Conservation (phyloP, 2,888 invertebrate genomes). For the Lithophane leautieri region DNA sequence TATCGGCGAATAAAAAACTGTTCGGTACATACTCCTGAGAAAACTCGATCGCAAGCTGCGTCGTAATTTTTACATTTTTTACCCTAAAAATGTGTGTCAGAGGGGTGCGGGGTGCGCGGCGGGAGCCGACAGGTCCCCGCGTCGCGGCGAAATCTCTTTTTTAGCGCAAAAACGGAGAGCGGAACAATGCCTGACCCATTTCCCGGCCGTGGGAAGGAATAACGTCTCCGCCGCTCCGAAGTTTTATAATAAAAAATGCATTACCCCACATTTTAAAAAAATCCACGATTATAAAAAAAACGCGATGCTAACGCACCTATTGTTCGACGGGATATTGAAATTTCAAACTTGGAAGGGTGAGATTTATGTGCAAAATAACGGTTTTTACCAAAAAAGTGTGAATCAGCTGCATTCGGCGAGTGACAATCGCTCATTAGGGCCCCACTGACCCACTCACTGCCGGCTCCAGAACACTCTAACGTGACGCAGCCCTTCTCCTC, state of each 20-base stretch:
- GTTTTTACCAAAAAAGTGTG: constrained; percentile 84
- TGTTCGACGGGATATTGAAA: constrained; percentile 86
- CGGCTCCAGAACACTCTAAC: not conserved
- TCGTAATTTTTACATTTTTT: constrained; percentile 86
- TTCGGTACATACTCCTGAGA: constrained; percentile 81
- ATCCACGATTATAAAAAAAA: constrained; percentile 81
- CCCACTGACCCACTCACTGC: constrained; percentile 39
- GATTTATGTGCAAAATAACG: constrained; percentile 89
- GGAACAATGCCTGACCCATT: constrained; percentile 89
- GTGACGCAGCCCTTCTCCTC: not conserved
- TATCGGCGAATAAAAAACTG: constrained; percentile 78
- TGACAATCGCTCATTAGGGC: constrained; percentile 70
- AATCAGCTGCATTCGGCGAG: constrained; percentile 81
- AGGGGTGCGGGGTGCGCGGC: constrained; percentile 74
- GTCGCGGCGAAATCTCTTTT: constrained; percentile 85
- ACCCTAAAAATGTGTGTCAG: constrained; percentile 89
- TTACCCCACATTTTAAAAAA: constrained; percentile 89
- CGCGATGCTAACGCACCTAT: constrained; percentile 80
- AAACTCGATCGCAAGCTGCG: constrained; percentile 87
- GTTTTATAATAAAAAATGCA: constrained; percentile 88
- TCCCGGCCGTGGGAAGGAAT: constrained; percentile 90
- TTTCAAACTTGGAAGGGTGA: constrained; percentile 88
- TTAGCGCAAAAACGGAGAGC: constrained; percentile 87
- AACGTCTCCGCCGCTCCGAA: constrained; percentile 83
- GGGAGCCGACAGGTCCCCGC: constrained; percentile 82